phyloP scores from a whole-genome alignment of 2,113 vertebrate species.

The Callithrix jacchus region DNA sequence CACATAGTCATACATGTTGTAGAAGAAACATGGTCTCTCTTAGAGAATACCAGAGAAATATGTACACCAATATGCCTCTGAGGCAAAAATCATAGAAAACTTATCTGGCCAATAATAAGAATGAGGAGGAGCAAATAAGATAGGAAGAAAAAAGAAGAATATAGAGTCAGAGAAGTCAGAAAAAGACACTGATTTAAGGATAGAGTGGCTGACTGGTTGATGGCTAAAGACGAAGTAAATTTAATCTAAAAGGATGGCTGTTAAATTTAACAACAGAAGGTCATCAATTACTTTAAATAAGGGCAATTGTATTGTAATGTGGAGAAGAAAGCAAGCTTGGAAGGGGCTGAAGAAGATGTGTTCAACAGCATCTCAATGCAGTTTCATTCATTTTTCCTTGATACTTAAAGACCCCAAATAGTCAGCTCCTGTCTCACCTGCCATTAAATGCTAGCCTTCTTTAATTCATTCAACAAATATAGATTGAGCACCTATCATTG shows the following conservation, averaged over 20 bases:
- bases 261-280: neutral
- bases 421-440: neutral
- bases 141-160: neutral
- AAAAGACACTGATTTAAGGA: neutral
- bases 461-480: neutral
- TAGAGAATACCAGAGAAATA: neutral
- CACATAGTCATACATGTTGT: neutral
- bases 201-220: neutral
- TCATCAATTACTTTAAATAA: neutral
- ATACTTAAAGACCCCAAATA: conserved; percentile 2
- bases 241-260: neutral
- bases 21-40: neutral
- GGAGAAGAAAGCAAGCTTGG: neutral
- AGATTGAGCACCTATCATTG: neutral
- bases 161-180: neutral
- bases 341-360: neutral
- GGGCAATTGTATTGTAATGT: neutral
- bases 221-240: neutral
- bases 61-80: neutral
- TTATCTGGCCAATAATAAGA: neutral
- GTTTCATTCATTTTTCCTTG: neutral
- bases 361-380: neutral
- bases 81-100: neutral
- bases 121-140: neutral
- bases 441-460: neutral